These are phyloP conservation scores for Ceriagrion tenellum DNA, from an alignment of 2,888 invertebrate species.

Conservation along the genomic window DNA sequence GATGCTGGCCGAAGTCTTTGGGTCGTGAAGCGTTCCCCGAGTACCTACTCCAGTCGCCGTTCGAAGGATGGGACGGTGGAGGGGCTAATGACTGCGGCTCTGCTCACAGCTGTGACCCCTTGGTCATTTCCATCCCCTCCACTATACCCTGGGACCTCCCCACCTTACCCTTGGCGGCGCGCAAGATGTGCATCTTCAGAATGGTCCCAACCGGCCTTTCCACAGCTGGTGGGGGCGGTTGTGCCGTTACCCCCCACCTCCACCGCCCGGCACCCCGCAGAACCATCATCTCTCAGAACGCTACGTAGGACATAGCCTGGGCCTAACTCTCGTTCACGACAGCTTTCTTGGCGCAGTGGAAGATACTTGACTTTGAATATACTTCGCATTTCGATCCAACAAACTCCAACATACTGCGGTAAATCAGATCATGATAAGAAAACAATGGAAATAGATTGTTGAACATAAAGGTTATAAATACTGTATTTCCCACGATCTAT, in stretches of 20 bases:
- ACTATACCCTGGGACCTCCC: not conserved
- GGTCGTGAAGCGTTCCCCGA: not conserved
- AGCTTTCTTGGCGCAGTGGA: not conserved
- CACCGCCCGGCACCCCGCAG: too few species aligned
- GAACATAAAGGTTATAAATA: too few species aligned
- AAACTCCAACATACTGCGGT: too few species aligned
- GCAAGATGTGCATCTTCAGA: slow-evolving; percentile 2
- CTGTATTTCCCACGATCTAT: too few species aligned
- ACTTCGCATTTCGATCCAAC: not conserved
- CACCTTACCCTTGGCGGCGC: not conserved
- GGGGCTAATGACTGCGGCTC: slow-evolving; percentile 8
- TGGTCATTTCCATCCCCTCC: slow-evolving; percentile 7
- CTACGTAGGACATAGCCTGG: too few species aligned
- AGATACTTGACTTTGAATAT: not conserved
- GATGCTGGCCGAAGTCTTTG: not conserved
- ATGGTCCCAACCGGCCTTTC: not conserved
- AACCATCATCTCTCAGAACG: not conserved
- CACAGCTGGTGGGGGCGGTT: not conserved
- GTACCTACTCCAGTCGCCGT: slow-evolving; percentile 7
- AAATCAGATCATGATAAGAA: too few species aligned
- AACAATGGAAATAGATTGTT: too few species aligned
- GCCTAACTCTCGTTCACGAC: not conserved
- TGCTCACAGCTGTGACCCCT: slow-evolving; percentile 5
- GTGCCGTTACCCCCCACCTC: not conserved
- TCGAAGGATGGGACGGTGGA: not conserved